Evolutionary conservation across 2,113 vertebrate species (phyloP), one percentile per base, ranked within the genome.

Genomic region (Piprites chloris): DNA sequence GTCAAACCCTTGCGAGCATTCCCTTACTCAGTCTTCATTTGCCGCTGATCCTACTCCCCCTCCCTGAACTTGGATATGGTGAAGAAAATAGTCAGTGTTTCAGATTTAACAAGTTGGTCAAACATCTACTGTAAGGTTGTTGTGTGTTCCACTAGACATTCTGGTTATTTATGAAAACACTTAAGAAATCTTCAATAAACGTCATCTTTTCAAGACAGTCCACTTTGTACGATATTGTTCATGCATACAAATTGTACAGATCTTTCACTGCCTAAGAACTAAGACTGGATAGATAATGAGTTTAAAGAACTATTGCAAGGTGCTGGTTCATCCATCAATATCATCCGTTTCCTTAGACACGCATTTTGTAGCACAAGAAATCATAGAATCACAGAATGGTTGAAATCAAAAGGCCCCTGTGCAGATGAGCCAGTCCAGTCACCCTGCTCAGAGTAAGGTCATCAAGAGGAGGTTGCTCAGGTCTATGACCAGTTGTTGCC

Each of bases 271-370:
- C 35, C 39, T 46, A 37, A 85, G 50, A 32, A 63, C 37, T 27
- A 58, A 74, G 20, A 10, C 30, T 88, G 55, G 14, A 52, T 17
- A 77, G 62, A 35, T 16, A 79, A 67, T 20, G 42, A 72, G 7
- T 23, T 85, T 15, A 83, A 96, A 71, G 41, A 80, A 93, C 32
- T 12, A 28, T 71, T 88, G 33, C 52, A 50, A 80, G 18, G 23
- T 76, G 19, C 23, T 55, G 39, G 14, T 55, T n/a, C n/a, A 26
- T 72, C 62, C 65, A 14, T 49, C 55, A 78, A 56, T 85, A 49
- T 30, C 24, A 89, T 30, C 15, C 16, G 3, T 72, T 85, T 85
- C 63, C 28, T 71, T 47, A 53, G 39, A 65, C 22, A 49, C 9
- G 9, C 9, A 39, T 74, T 75, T 81, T 63, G 35, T 53, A 68